Evolutionary conservation across 2,888 invertebrate genomes (phyloP).

Genomic region (Tachina lurida): DNA sequence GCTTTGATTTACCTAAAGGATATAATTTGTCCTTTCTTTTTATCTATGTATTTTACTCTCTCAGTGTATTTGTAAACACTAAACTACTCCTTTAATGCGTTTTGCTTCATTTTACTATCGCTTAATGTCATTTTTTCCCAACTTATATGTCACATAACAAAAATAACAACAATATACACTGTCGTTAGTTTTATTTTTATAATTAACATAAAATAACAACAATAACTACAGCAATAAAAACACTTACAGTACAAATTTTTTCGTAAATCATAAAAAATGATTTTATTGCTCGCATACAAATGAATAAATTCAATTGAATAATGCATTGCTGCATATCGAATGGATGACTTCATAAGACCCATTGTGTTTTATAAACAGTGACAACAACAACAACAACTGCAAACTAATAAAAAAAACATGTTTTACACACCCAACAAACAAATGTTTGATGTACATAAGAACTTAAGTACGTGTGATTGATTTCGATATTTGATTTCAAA

Average conservation of each 20-base stretch:
- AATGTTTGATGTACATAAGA: too few species aligned
- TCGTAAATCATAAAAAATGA: slow-evolving; percentile 27
- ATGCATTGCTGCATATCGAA: slow-evolving; percentile 16
- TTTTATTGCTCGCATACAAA: slow-evolving; percentile 32
- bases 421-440: background rate
- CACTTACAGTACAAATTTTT: slow-evolving; percentile 32
- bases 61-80: slow-evolving; percentile 24
- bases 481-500: too few species aligned
- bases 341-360: slow-evolving; percentile 17
- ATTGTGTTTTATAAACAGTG: slow-evolving; percentile 37
- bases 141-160: slow-evolving; percentile 32
- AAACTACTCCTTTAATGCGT: slow-evolving; percentile 33
- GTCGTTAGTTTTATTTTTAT: slow-evolving; percentile 47
- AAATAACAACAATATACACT: slow-evolving; percentile 15
- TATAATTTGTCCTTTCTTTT: background rate
- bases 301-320: slow-evolving; percentile 37
- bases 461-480: too few species aligned
- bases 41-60: background rate
- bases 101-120: slow-evolving; percentile 40
- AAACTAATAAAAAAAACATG: background rate
- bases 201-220: slow-evolving; percentile 43
- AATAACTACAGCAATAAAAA: slow-evolving; percentile 1
- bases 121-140: slow-evolving; percentile 43
- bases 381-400: slow-evolving; percentile 6
- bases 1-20: too few species aligned